A percentile compares a stretch with the other conserved stretches of the same genome.
phyloP scores from a whole-genome alignment of 2,797 vertebrate species.

The Anabas testudineus region DNA sequence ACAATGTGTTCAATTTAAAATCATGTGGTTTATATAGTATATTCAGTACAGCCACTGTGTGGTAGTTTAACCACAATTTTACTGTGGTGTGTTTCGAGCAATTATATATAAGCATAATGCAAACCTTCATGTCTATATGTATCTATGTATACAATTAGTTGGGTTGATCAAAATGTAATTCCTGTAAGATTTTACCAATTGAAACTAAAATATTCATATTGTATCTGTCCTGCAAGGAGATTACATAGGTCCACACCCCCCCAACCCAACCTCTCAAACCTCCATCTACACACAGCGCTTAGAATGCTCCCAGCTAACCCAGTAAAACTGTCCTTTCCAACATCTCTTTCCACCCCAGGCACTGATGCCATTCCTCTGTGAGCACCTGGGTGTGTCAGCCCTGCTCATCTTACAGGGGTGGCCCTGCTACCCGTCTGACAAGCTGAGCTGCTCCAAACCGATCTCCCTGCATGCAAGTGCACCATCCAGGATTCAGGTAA shows the following conservation, averaged over 20 bases:
- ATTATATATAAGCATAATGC: no score
- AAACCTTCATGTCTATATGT: no score
- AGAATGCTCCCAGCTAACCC: constrained; percentile 24
- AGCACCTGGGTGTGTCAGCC: constrained; percentile 61
- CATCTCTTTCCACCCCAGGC: constrained; percentile 24
- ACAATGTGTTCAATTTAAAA: no score
- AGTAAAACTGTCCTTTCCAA: constrained; percentile 22
- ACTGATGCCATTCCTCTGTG: constrained; percentile 41
- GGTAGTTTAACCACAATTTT: no score
- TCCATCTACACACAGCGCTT: constrained; percentile 6
- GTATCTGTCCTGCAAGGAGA: neutral
- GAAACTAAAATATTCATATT: neutral
- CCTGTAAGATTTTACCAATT: neutral
- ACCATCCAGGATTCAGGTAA: constrained; percentile 52
- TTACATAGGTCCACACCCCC: neutral
- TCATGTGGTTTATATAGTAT: no score
- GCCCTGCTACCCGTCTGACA: constrained; percentile 65
- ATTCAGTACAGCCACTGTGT: no score
- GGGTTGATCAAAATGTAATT: neutral
- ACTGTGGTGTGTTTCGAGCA: no score
- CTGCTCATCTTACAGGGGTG: constrained; percentile 53
- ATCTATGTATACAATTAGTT: no score
- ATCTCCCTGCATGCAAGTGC: constrained; percentile 37
- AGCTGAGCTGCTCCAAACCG: constrained; percentile 47
- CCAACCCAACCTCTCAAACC: neutral